These are phyloP conservation scores for Tragelaphus strepsiceros DNA, from an alignment of 2,113 vertebrate genomes.

Conservation along the genomic window DNA sequence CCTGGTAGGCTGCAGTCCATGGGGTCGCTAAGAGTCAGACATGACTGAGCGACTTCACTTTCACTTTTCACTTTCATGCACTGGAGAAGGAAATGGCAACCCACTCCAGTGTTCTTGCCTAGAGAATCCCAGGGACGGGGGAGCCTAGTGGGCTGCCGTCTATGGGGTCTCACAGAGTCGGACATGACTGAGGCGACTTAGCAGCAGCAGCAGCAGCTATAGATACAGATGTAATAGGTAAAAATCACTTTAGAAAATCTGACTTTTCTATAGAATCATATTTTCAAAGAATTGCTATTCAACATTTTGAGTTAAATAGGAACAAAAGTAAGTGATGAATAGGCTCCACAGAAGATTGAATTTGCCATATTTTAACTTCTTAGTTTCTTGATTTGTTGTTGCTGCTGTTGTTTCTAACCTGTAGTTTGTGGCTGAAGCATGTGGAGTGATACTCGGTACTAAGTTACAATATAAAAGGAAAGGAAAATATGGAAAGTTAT, in stretches of 20 bases:
- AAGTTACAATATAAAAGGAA: neutral
- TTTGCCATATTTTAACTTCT: neutral
- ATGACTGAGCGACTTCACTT: no score
- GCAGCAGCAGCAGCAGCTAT: no score
- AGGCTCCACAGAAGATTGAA: neutral
- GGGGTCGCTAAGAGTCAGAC: no score
- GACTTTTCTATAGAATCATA: neutral
- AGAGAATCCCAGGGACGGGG: no score
- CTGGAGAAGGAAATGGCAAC: no score
- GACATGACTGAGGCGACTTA: no score
- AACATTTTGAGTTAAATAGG: neutral
- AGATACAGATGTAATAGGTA: neutral
- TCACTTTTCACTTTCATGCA: no score
- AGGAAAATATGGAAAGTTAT: neutral
- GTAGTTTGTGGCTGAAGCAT: neutral
- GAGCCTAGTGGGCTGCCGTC: no score
- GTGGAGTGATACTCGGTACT: neutral
- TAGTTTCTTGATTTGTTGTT: neutral
- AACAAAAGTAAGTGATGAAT: neutral
- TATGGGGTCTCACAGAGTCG: no score
- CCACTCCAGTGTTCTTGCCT: no score
- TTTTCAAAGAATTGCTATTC: neutral
- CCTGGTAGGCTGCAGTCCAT: no score
- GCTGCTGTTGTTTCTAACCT: neutral
- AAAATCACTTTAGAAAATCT: neutral